A percentile compares a stretch with the other conserved stretches of the same genome.
These are phyloP conservation scores for Neotoxoptera formosana DNA, from an alignment of 1,140 invertebrate species.

Conservation along the genomic window DNA sequence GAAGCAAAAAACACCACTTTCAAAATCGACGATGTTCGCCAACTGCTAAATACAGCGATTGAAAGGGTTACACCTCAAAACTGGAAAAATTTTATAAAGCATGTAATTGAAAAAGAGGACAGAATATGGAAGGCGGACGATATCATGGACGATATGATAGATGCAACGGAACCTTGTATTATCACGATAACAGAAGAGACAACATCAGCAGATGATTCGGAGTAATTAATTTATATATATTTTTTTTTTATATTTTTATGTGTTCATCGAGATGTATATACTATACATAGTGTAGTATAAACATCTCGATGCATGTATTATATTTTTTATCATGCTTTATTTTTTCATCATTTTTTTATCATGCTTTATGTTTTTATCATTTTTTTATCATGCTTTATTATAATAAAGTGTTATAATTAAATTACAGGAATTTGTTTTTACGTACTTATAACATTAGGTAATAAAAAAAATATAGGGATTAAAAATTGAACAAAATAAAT, in stretches of 20 bases:
- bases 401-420: slow-evolving; percentile 32
- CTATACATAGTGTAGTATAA: too few species aligned
- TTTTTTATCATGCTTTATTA: neutral
- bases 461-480: neutral
- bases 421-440: slow-evolving; percentile 34
- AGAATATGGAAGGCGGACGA: neutral
- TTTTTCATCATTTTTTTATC: too few species aligned
- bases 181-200: neutral
- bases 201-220: neutral
- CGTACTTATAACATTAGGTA: slow-evolving; percentile 28
- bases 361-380: too few species aligned
- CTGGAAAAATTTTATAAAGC: neutral
- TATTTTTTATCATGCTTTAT: too few species aligned
- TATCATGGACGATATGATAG: neutral
- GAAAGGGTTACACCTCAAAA: neutral
- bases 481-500: slow-evolving; percentile 1
- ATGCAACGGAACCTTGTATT: neutral
- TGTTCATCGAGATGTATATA: too few species aligned
- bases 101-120: neutral
- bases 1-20: slow-evolving; percentile 59
- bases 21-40: neutral
- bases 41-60: neutral
- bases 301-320: too few species aligned
- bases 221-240: neutral
- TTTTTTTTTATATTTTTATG: too few species aligned